Base-by-base conservation (phyloP, 2,888 invertebrate species). In the Xylophagus ater region DNA sequence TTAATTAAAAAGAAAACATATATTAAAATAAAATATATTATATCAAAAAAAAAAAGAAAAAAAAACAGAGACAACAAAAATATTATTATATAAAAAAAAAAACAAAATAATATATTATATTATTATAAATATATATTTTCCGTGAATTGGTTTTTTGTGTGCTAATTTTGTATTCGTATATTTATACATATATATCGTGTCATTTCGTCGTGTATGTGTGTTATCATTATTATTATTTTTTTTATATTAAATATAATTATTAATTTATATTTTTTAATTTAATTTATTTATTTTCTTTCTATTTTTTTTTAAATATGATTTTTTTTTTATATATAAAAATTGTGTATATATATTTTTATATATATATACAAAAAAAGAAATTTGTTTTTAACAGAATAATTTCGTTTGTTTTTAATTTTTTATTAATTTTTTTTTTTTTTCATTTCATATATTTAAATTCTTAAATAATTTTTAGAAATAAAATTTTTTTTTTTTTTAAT, bases 71-170 rank as follows among this genome's bases (percentile, higher is more conserved):
- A 23, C 5, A 15, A 34, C 25, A 21, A 23, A 12, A 26, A 18
- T 13, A 26, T 12, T 13, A 21, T 24, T 34, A 29, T 20, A 37
- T 29, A 37, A 20, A 23, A 26, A 21, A 29, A 25, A 12, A 30
- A 37, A n/a, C n/a, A n/a, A 20, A 40, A 35, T 25, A 34, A 29
- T 28, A 17, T 20, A 43, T 34, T n/a, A n/a, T n/a, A n/a, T n/a
- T n/a, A n/a, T n/a, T n/a, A 44, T 28, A 43, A 45, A 52, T 56
- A 56, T 58, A 57, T 57, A 56, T 56, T 60, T 57, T 58, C 56
- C 57, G 58, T 57, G 56, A 57, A 56, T 56, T 60, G 57, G 57
- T 56, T 56, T 59, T 57, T 53, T 59, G 58, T 60, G 58, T 59
- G 58, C 57, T 59, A 57, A 59, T 59, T 57, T 58, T 57, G 57